phyloP scores from a whole-genome alignment of 2,113 vertebrate species.

The Clinocottus analis region DNA sequence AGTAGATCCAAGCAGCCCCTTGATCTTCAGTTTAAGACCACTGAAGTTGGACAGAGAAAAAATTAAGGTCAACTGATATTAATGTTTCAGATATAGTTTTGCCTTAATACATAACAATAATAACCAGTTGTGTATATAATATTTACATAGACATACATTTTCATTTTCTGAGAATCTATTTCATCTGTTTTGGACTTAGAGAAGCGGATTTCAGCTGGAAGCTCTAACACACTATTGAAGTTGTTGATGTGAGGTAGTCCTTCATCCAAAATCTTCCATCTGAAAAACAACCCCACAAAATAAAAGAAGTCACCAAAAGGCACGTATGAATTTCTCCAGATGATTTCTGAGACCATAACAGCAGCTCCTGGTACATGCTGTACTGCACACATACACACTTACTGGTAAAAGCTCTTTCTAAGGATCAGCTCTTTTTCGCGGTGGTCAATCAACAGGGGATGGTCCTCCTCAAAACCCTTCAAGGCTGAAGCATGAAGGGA shows the following conservation, averaged over 20 bases:
- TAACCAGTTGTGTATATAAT: too few relatives aligned
- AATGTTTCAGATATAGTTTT: too few relatives aligned
- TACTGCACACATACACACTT: constrained; percentile 14
- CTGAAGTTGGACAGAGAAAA: constrained; percentile 21
- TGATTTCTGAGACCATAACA: not conserved
- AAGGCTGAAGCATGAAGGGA: constrained; percentile 50
- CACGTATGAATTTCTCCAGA: not conserved
- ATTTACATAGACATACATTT: constrained; percentile 43
- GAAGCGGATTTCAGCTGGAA: constrained; percentile 49
- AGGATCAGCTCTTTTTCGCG: constrained; percentile 52
- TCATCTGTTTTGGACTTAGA: constrained; percentile 34
- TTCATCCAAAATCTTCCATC: constrained; percentile 49
- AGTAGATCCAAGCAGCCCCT: constrained; percentile 43
- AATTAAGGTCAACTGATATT: too few relatives aligned
- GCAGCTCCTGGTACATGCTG: not conserved
- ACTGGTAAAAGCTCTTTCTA: constrained; percentile 64
- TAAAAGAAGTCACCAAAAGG: not conserved
- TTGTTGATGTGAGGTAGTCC: constrained; percentile 23
- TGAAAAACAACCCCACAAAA: constrained; percentile 11
- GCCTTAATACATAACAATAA: too few relatives aligned
- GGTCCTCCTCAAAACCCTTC: constrained; percentile 63
- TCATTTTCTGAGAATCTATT: fast-evolving
- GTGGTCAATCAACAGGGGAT: constrained; percentile 53
- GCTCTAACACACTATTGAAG: not conserved
- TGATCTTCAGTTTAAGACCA: constrained; percentile 51